Base-by-base conservation (phyloP, 1,140 invertebrate species). In the Caerostris darwini region DNA sequence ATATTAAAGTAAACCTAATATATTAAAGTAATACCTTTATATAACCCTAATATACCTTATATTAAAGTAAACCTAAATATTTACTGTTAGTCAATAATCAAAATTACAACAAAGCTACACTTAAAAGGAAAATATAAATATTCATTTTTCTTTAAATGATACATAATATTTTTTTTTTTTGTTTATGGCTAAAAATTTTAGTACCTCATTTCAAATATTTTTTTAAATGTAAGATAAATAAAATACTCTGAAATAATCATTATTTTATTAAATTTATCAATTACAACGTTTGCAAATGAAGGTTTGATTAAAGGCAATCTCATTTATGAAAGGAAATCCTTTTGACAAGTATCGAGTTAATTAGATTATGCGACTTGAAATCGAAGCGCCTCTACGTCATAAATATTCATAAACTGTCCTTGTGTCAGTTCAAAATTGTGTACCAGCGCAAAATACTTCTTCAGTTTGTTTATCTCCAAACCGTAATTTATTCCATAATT, bases 321-420 rank as follows among this genome's bases (percentile, higher is more conserved):
- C 71, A 77, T 77, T 77, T 77, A 8, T 34, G 34, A 77, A 77
- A 77, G 61, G 71, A 34, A 53, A 10, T 77, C 71, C 34, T 77
- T 77, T 50, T 77, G 34, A 77, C 71, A 77, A 77, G 71, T 77
- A 77, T 77, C 71, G 8, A 77, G 71, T 77, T 77, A 77, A 77
- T 77, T 77, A 77, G 71, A 77, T 77, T 77, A 77, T 50, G 34
- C 71, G 53, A 77, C 71, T 53, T 77, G 71, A 77, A 77, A 77
- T 77, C 50, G 71, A 77, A 53, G 71, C 34, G 34, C n/a, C 71
- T 12, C 7, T 8, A 12, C 12, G 19, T 77, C 19, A 77, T 77
- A 77, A 77, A 77, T 77, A 77, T 77, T 77, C 71, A 77, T 77
- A 53, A 50, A 77, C 50, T 77, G 50, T 77, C 71, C 69, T 50